Percentiles rank a stretch among this genome's conserved stretches.
phyloP scores from a whole-genome alignment of 2,113 vertebrate species.

The Litocranius walleri region DNA sequence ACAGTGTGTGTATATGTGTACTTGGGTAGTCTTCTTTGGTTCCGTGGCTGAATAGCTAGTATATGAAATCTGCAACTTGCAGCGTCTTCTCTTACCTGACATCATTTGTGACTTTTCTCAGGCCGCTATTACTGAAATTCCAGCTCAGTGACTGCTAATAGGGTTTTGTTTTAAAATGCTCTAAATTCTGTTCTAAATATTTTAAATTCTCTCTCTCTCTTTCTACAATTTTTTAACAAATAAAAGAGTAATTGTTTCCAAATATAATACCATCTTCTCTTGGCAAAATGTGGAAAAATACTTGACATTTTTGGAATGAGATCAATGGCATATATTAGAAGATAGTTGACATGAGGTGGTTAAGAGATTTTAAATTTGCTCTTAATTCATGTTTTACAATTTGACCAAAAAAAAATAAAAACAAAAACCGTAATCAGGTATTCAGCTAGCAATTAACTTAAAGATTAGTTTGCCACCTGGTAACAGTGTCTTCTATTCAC shows the following conservation, averaged over 20 bases:
- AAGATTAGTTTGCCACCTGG: background rate
- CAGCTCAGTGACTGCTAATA: constrained; percentile 77
- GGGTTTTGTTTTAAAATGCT: background rate
- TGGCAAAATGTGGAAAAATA: background rate
- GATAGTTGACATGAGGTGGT: background rate
- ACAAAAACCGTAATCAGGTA: background rate
- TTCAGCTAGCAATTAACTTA: background rate
- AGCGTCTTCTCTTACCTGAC: constrained; percentile 87
- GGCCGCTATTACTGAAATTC: constrained; percentile 85
- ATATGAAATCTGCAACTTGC: constrained; percentile 88
- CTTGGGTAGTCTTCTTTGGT: constrained; percentile 87
- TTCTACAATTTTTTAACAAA: background rate
- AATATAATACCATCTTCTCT: background rate
- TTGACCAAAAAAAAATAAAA: background rate
- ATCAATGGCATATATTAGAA: background rate
- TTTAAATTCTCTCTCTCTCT: background rate
- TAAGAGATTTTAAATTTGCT: background rate
- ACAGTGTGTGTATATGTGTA: constrained; percentile 68
- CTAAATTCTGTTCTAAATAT: background rate
- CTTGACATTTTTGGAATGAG: background rate
- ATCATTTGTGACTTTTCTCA: constrained; percentile 90
- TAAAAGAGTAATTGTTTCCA: background rate
- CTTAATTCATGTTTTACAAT: background rate
- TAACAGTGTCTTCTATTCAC: background rate
- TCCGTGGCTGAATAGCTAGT: constrained; percentile 89